Percentiles rank a stretch among this genome's conserved stretches.
These are phyloP conservation scores for Drosophila anomalata DNA, from an alignment of 2,888 invertebrate species.

Conservation along the genomic window DNA sequence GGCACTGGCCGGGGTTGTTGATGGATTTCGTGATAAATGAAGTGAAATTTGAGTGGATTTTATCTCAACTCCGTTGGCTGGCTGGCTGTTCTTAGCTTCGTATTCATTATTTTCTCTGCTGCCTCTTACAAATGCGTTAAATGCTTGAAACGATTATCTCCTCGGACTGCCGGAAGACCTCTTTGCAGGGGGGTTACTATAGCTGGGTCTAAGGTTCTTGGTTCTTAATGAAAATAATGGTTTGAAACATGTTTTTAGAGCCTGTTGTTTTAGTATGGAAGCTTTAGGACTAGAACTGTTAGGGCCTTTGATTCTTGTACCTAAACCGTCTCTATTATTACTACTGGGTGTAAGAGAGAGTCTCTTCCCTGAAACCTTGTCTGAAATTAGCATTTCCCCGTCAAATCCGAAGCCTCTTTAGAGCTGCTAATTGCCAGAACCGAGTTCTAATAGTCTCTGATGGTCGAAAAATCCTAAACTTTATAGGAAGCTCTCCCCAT, in stretches of 20 bases:
- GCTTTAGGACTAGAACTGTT: background rate
- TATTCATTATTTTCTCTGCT: background rate
- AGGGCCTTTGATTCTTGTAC: too few relatives aligned
- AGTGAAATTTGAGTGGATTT: conserved; percentile 60
- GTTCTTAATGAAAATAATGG: too few relatives aligned
- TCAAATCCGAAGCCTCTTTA: background rate
- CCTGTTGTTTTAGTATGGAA: too few relatives aligned
- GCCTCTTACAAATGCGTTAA: conserved; percentile 41
- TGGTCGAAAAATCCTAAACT: conserved; percentile 21
- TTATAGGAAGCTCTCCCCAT: conserved; percentile 14
- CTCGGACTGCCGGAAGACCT: background rate
- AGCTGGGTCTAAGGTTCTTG: background rate
- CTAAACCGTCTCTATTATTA: too few relatives aligned
- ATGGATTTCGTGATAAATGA: conserved; percentile 62
- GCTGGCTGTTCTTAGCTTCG: conserved; percentile 9
- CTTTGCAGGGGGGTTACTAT: conserved; percentile 18
- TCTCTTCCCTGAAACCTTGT: conserved; percentile 1
- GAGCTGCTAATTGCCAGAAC: conserved; percentile 20
- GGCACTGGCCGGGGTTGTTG: conserved; percentile 39
- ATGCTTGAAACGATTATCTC: conserved; percentile 40
- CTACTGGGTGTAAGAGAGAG: too few relatives aligned
- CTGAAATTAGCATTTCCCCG: background rate
- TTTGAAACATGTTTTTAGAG: too few relatives aligned
- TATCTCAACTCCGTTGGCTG: conserved; percentile 21
- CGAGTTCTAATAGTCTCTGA: background rate